Base-by-base conservation (phyloP, 92 coral and sea anemone species). In the Epizoanthus illoricatus region DNA sequence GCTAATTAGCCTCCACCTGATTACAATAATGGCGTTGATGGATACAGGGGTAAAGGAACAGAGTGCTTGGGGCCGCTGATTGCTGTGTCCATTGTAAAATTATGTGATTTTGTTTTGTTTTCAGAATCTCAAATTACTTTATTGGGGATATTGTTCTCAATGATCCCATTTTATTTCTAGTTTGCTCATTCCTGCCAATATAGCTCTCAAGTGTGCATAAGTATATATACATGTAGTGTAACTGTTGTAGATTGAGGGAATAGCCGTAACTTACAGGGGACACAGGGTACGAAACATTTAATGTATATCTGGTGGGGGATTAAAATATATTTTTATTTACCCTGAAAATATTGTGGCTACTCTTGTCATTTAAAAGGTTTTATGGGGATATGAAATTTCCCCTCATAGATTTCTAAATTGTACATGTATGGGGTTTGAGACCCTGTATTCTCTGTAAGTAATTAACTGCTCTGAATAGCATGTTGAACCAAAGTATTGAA, bases 151-250 rank as follows among this genome's bases (percentile, higher is more conserved):
- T 62, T 1, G 19, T 62, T 12, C 23, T 24, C 5, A 11, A 6
- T 15, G 6, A 62, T 42, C 13, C 65, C 70, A 19, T 23, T 8
- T 60, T 58, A 18, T 41, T 11, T 49, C 13, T 49, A 49, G 13
- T 49, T 49, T 10, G 56, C 36, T 40, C 81, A 61, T n/a, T 76
- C 69, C 81, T 76, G 81, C 81, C 81, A 76, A 64, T 39, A 61
- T 17, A 76, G 69, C 69, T 60, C 45, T 33, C 43, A 68, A 33
- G 52, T 68, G 21, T 68, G 40, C n/a, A 39, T 18, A 33, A 28
- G 1, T 36, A 28, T 43, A 12, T 41, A 65, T 12, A 10, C 70
- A 49, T 2, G 6, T 3, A 21, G 69, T 20, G 5, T 1, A 64
- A 64, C 20, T 13, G 69, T 24, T 28, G 4, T 15, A 24, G 13